Base-by-base conservation (phyloP, 2,888 invertebrate species). In the Octodonta nipae region DNA sequence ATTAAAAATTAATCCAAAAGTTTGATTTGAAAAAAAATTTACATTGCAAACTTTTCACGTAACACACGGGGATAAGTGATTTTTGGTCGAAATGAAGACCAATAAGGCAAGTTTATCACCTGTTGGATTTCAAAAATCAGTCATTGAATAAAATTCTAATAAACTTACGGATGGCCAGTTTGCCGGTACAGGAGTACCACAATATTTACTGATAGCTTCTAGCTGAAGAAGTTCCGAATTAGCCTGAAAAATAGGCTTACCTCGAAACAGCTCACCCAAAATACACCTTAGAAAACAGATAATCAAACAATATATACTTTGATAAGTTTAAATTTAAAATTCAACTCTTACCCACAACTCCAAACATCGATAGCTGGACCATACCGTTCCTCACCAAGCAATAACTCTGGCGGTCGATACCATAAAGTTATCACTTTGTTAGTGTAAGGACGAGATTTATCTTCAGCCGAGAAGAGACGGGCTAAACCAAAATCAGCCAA, bases 361-460 rank as follows among this genome's bases (percentile, higher is more conserved):
- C 98, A 98, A 5, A 98, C 89, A 64, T 98, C 98, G 38, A 99
- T 91, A 0, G 93, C 84, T 1, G 96, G 91, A 0, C 95, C 95
- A 60, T 98, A 99, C 38, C 81, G 73, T 65, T 98, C 96, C 66
- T 96, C 95, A 3, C 96, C 98, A 16, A 98, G 68, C 40, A 98
- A 66, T 38, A 98, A 67, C 60, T 98, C 98, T 0, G 98, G 98
- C 16, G 98, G 96, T 6, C 98, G 74, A 67, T 98, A 98, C 96
- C 98, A 98, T 40, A 99, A 66, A 4, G 98, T 98, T 51, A 98
- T 98, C 27, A 98, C 85, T 51, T 96, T 95, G 67, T 98, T 98
- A 16, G 98, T 98, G 65, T 98, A 98, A 0, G 93, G 92, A 37
- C 98, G 72, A 53, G 85, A 81, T 33, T 87, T 76, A 62, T 96